Percentiles rank a stretch among this genome's conserved stretches.
Evolutionary conservation across 2,797 vertebrate genomes (phyloP).

Genomic region (Apogon talboti): DNA sequence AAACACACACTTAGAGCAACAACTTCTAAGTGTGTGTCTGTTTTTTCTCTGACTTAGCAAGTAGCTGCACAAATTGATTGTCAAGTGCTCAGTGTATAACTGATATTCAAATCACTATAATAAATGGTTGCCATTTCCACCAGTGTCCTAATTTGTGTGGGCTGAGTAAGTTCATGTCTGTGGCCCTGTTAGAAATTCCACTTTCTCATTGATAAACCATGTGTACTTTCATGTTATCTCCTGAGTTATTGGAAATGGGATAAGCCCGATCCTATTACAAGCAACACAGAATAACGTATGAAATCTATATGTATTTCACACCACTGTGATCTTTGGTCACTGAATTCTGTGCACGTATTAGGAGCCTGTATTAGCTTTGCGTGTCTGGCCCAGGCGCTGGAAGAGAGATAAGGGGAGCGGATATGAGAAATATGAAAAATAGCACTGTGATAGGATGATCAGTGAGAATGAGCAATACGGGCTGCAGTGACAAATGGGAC

Average conservation of each 20-base stretch:
- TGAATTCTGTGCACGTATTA: conserved; percentile 78
- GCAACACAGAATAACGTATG: conserved; percentile 73
- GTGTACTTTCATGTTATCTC: conserved; percentile 69
- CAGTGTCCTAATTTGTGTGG: conserved; percentile 47
- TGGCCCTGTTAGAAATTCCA: conserved; percentile 41
- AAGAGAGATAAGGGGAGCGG: conserved; percentile 81
- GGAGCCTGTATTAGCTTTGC: conserved; percentile 80
- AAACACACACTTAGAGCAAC: conserved; percentile 27
- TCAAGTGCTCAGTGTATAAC: conserved; percentile 47
- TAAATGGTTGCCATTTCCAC: conserved; percentile 29
- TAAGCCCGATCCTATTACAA: conserved; percentile 75
- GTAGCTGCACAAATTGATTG: conserved; percentile 55
- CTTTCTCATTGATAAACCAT: conserved; percentile 68
- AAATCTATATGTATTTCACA: conserved; percentile 82
- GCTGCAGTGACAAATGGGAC: conserved; percentile 80
- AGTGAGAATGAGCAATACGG: conserved; percentile 79
- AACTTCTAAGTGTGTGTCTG: conserved; percentile 14
- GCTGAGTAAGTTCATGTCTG: conserved; percentile 43
- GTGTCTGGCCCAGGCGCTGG: conserved; percentile 79
- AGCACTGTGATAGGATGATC: conserved; percentile 82
- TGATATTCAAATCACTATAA: conserved; percentile 48
- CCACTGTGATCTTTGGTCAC: conserved; percentile 69
- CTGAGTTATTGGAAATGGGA: conserved; percentile 75
- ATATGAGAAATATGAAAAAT: conserved; percentile 87
- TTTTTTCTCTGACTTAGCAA: conserved; percentile 17